A percentile compares a stretch with the other conserved stretches of the same genome.
Evolutionary conservation across 2,888 invertebrate species (phyloP).

Genomic region (Nasonovia ribisnigri): DNA sequence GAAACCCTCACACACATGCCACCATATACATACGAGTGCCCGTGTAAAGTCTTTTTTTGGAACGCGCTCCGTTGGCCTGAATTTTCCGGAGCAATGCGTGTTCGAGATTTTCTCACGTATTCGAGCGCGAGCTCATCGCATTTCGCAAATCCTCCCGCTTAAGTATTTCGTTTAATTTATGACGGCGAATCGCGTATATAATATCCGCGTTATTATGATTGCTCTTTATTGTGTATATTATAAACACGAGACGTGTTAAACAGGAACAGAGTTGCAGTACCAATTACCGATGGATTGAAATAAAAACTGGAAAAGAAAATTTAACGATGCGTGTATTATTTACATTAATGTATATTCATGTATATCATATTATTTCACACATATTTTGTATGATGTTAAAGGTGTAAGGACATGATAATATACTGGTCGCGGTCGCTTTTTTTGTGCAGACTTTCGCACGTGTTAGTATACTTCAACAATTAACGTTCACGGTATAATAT

Average conservation of each 20-base stretch:
- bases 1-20: background rate
- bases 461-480: no score
- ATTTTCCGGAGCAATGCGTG: constrained; percentile 29
- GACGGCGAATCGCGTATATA: background rate
- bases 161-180: constrained; percentile 12
- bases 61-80: constrained; percentile 32
- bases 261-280: background rate
- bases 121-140: background rate
- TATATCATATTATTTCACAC: background rate
- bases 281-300: background rate
- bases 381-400: background rate
- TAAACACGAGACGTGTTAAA: background rate
- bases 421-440: background rate
- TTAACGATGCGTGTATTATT: background rate
- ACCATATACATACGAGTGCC: background rate
- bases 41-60: background rate
- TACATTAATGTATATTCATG: background rate
- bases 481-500: no score
- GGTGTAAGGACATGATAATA: accelerated
- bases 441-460: background rate
- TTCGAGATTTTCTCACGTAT: constrained; percentile 32
- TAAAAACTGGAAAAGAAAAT: background rate
- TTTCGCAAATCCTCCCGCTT: background rate
- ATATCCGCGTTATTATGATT: background rate
- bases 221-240: background rate